Base-by-base conservation (phyloP, 2,797 vertebrate genomes). In the Aplochiton taeniatus region DNA sequence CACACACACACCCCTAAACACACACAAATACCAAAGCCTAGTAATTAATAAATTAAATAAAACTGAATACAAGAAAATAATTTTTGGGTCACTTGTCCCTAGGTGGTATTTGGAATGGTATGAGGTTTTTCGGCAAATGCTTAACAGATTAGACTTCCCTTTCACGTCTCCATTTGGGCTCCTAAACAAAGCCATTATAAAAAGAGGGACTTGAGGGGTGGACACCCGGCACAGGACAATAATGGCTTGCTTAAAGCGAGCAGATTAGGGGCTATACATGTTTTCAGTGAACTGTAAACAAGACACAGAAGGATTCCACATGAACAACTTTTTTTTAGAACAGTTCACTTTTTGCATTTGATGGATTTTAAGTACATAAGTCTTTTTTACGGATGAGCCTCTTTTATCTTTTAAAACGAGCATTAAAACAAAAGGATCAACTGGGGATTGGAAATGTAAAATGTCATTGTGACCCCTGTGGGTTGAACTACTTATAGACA, bases 271-370 rank as follows among this genome's bases (percentile, higher is more conserved):
- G 63, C 44, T 14, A 50, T 63, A 61, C n/a, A 73, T 80, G 78
- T 71, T 52, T 56, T n/a, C 44, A 19, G 20, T 19, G 63, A 75
- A 76, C 73, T 69, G 76, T 83, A 83, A 83, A 78, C 80, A 83
- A 83, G n/a, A n/a, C 67, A 66, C 58, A 63, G 65, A 50, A 50
- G 54, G 64, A 70, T 70, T 65, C 61, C 55, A 57, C 18, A 53
- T n/a, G n/a, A n/a, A n/a, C 11, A 10, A 18, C 53, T 43, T 43
- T 64, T 68, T 69, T 58, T 72, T 41, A 61, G 64, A 72, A 70
- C 75, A 76, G 72, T 78, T 43, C 70, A 64, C 68, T 74, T 76
- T 76, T 61, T 65, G 46, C 7, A 58, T 51, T 49, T 54, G 31
- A 18, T 68, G 45, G 45, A 48, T 72, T 67, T 78, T 68, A 72